Conservation (phyloP, 53 echinoderm and acorn worm genomes). For the Echinarachnius parma region DNA sequence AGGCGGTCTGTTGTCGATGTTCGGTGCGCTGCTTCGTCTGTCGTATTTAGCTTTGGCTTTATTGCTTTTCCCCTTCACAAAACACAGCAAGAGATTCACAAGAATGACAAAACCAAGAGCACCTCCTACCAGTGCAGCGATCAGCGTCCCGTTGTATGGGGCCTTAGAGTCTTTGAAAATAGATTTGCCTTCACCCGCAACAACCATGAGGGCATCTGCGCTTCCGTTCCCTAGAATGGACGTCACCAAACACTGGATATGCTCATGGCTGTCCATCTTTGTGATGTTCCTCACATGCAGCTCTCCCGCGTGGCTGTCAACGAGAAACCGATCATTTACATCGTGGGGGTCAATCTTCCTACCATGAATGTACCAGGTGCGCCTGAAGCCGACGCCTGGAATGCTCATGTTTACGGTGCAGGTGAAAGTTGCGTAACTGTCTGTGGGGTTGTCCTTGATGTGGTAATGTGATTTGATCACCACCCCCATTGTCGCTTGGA, state of each 20-base stretch:
- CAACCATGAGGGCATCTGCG: constrained; percentile 38
- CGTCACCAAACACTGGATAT: constrained; percentile 34
- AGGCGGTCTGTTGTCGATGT: constrained; percentile 22
- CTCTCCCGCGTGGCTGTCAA: constrained; percentile 38
- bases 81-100: constrained; percentile 31
- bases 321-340: constrained; percentile 23
- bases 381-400: constrained; percentile 33
- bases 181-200: constrained; percentile 6
- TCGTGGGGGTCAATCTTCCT: constrained; percentile 25
- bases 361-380: constrained; percentile 42
- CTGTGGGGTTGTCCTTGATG: constrained; percentile 34
- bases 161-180: constrained; percentile 15
- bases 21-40: constrained; percentile 1
- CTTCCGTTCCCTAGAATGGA: constrained; percentile 38
- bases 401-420: constrained; percentile 43
- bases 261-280: constrained; percentile 16
- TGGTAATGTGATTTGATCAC: constrained; percentile 38
- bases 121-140: constrained; percentile 18
- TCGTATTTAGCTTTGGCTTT: background rate
- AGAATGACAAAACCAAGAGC: constrained; percentile 33
- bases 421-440: constrained; percentile 47
- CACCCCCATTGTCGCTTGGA: constrained; percentile 40
- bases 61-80: constrained; percentile 32
- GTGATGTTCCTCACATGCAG: constrained; percentile 34
- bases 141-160: constrained; percentile 27